Evolutionary conservation across 2,797 vertebrate species (phyloP).

Genomic region (Falco peregrinus): DNA sequence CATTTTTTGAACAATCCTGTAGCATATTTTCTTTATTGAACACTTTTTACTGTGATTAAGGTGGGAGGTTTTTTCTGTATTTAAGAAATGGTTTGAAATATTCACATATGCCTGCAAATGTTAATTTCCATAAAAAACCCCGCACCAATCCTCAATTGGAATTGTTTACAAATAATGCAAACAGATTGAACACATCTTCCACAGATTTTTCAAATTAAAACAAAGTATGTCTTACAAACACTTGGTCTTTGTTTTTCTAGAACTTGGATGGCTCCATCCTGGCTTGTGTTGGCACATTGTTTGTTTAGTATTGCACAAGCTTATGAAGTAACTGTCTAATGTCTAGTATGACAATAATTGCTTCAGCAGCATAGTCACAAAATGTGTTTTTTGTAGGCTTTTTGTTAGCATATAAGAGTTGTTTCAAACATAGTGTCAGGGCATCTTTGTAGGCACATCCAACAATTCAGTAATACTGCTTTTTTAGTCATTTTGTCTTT

Average conservation of each 20-base stretch:
- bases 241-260: conserved; percentile 5
- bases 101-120: neutral
- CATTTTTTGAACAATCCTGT: neutral
- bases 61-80: neutral
- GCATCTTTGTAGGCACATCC: neutral
- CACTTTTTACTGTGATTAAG: neutral
- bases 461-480: neutral
- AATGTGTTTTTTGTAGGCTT: neutral
- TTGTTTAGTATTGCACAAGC: neutral
- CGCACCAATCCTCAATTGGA: neutral
- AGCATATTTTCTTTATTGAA: neutral
- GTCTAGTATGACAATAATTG: neutral
- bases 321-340: neutral
- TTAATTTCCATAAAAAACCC: neutral
- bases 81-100: neutral
- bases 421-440: neutral
- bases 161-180: neutral
- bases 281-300: neutral
- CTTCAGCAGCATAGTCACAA: neutral
- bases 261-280: neutral
- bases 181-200: neutral
- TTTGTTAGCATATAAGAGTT: neutral
- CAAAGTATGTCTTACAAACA: neutral
- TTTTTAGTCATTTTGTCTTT: conserved; percentile 1
- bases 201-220: conserved; percentile 22